Base-by-base conservation (phyloP, 2,888 invertebrate genomes). In the Rotaria socialis region DNA sequence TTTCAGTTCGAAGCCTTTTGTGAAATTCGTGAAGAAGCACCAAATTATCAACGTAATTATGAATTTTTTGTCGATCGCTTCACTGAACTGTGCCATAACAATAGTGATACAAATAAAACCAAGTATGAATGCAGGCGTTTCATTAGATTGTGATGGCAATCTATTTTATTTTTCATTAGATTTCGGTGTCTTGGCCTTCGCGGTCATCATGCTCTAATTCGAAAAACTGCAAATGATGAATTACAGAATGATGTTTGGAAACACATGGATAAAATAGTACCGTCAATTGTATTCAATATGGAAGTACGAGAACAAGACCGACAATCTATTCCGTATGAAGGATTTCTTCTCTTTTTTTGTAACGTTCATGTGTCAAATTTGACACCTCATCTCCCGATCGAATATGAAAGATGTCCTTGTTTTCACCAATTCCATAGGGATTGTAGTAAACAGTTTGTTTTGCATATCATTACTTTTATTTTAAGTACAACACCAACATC, bases 51-150 rank as follows among this genome's bases (percentile, higher is more conserved):
- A 84, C 55, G 84, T 22, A 56, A 52, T 35, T 84, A 84, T 84
- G 84, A 84, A 52, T 56, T 56, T 84, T 84, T 84, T 35, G 35
- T 84, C 47, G 84, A 52, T 84, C 52, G 84, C 6, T 84, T 84
- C 35, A 84, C 84, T 2, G 56, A 56, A 56, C 55, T 84, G 8
- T 84, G 55, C 2, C 84, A 56, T 84, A 84, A 80, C 24, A 80
- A 80, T 80, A 80, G 47, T 80, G 80, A 47, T 80, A 47, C 10
- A 10, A 80, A 43, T 22, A 43, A 10, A n/a, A 80, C 47, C 0
- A 80, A 80, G 80, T 80, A 80, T 47, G 56, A 67, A 4, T 43
- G 16, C 52, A 52, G 16, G 1, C 8, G 1, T 52, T 52, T 52
- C 3, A 52, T 52, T 52, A 11, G 52, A 52, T 16, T 52, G 14